phyloP scores from a whole-genome alignment of 2,888 invertebrate genomes.

The Melanotus villosus region DNA sequence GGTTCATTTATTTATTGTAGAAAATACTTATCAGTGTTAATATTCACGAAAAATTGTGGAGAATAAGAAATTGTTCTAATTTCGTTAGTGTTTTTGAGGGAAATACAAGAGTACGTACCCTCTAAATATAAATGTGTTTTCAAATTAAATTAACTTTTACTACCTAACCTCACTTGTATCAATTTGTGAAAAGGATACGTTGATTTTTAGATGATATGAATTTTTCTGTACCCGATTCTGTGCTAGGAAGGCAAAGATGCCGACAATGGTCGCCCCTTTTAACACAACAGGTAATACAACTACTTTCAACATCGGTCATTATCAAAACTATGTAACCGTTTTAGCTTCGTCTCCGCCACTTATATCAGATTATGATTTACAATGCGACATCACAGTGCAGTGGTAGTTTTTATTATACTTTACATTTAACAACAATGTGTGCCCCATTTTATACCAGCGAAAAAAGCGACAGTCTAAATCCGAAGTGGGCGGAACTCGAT shows the following conservation, averaged over 20 bases:
- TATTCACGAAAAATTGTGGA: not conserved
- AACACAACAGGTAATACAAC: constrained; percentile 81
- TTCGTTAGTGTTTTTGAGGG: not conserved
- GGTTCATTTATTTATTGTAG: too few relatives aligned
- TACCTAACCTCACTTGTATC: constrained; percentile 12
- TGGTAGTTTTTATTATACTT: constrained; percentile 82
- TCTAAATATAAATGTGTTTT: not conserved
- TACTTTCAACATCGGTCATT: not conserved
- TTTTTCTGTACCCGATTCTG: constrained; percentile 64
- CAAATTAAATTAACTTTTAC: not conserved
- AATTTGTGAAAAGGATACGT: not conserved
- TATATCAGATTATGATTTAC: constrained; percentile 81
- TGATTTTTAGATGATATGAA: constrained; percentile 62
- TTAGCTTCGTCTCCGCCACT: constrained; percentile 82
- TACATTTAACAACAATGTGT: constrained; percentile 86
- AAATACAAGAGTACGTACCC: not conserved
- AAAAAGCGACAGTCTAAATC: constrained; percentile 78
- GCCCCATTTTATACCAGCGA: constrained; percentile 90
- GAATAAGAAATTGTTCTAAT: not conserved
- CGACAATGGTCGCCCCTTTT: constrained; percentile 86
- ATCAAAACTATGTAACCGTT: constrained; percentile 52
- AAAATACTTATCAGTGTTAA: not conserved
- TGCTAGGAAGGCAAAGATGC: constrained; percentile 78
- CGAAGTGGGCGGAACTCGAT: constrained; percentile 87
- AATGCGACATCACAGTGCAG: constrained; percentile 69